Conservation (phyloP, 64 coral and sea anemone species). For the Pachyseris speciosa region DNA sequence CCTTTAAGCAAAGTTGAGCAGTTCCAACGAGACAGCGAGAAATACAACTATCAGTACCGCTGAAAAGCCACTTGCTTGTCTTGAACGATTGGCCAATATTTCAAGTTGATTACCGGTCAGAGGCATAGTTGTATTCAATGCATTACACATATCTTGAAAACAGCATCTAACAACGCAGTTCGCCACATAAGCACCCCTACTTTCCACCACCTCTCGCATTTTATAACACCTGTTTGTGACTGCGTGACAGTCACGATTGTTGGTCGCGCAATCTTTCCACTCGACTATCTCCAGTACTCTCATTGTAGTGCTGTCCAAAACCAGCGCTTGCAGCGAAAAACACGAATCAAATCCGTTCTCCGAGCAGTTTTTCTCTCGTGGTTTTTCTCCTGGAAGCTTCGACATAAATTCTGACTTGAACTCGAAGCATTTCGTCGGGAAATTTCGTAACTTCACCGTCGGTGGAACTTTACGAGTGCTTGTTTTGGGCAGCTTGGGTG, state of each 20-base stretch:
- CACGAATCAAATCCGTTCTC: neutral
- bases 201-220: neutral
- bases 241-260: conserved; percentile 39
- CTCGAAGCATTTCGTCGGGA: neutral
- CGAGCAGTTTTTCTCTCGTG: conserved; percentile 1
- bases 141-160: conserved; percentile 56
- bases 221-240: conserved; percentile 24
- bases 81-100: neutral
- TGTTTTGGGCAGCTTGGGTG: neutral
- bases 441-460: neutral
- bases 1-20: too few relatives aligned
- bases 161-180: conserved; percentile 56
- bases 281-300: neutral
- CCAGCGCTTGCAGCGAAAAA: neutral
- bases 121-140: neutral
- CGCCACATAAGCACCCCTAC: neutral
- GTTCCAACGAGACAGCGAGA: neutral
- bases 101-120: neutral
- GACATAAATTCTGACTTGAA: neutral
- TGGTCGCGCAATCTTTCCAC: conserved; percentile 50
- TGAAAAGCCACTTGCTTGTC: neutral
- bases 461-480: neutral
- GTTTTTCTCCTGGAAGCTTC: neutral
- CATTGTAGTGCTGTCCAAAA: neutral
- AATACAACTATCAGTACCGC: neutral